A percentile compares a stretch with the other conserved stretches of the same genome.
Evolutionary conservation across 1,140 invertebrate species (phyloP).

Genomic region (Temnothorax longispinosus): DNA sequence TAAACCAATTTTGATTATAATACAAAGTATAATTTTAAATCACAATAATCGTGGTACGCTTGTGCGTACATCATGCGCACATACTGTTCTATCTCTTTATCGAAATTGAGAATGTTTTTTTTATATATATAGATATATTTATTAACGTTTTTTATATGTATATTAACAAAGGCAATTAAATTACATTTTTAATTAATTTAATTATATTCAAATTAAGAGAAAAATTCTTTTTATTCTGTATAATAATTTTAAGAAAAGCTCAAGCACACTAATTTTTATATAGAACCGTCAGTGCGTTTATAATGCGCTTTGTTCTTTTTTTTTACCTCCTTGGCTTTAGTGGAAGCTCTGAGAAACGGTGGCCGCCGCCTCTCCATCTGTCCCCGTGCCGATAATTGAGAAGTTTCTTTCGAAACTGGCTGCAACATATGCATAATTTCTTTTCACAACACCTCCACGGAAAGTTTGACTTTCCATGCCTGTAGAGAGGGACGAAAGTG

Average conservation of each 20-base stretch:
- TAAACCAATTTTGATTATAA: not conserved
- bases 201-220: not conserved
- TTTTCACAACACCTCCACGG: not conserved
- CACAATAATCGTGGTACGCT: not conserved
- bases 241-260: not conserved
- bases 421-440: not conserved
- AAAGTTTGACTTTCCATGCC: too few relatives aligned
- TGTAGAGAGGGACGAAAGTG: too few relatives aligned
- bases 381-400: slow-evolving; percentile 78
- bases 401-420: slow-evolving; percentile 40
- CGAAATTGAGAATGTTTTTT: not conserved
- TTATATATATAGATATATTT: not conserved
- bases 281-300: not conserved
- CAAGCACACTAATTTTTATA: not conserved
- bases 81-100: not conserved
- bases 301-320: not conserved
- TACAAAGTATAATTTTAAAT: slow-evolving; percentile 3
- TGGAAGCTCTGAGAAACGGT: slow-evolving; percentile 81
- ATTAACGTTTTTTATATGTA: not conserved
- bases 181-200: slow-evolving; percentile 6
- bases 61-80: not conserved
- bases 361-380: slow-evolving; percentile 83
- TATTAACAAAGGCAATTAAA: not conserved
- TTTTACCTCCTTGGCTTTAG: slow-evolving; percentile 82
- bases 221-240: not conserved